These are phyloP conservation scores for Anhinga anhinga DNA, from an alignment of 2,113 vertebrate genomes.

Conservation along the genomic window DNA sequence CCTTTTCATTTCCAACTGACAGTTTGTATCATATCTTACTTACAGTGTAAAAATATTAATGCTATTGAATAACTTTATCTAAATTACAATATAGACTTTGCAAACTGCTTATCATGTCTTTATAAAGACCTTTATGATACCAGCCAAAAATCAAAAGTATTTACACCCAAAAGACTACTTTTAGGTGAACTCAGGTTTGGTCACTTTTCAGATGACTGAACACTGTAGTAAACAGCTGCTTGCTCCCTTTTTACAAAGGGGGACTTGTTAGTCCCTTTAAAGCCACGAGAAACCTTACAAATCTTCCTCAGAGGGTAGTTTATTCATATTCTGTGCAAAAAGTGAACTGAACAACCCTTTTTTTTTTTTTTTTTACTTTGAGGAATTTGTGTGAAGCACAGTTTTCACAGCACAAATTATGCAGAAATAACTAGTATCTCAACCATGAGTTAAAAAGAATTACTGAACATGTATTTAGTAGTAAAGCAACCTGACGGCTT, in stretches of 20 bases:
- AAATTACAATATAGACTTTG: constrained; percentile 38
- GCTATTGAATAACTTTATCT: constrained; percentile 22
- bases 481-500: constrained; percentile 50
- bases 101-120: neutral
- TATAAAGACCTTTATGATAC: neutral
- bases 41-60: constrained; percentile 47
- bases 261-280: constrained; percentile 22
- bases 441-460: constrained; percentile 58
- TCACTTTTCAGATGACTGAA: constrained; percentile 52
- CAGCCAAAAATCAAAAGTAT: constrained; percentile 16
- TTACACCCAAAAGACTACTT: constrained; percentile 12
- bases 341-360: neutral
- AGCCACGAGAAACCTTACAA: constrained; percentile 20
- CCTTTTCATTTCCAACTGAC: neutral
- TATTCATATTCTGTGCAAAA: constrained; percentile 43
- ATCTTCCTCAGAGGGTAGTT: neutral
- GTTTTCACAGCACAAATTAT: constrained; percentile 60
- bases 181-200: constrained; percentile 37
- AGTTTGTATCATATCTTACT: neutral
- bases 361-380: neutral
- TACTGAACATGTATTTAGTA: constrained; percentile 63
- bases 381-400: constrained; percentile 42
- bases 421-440: constrained; percentile 43
- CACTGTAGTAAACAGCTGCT: constrained; percentile 17
- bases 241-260: constrained; percentile 27